Evolutionary conservation across 2,888 invertebrate genomes (phyloP).

Genomic region (Pachycephus smyrnensis): DNA sequence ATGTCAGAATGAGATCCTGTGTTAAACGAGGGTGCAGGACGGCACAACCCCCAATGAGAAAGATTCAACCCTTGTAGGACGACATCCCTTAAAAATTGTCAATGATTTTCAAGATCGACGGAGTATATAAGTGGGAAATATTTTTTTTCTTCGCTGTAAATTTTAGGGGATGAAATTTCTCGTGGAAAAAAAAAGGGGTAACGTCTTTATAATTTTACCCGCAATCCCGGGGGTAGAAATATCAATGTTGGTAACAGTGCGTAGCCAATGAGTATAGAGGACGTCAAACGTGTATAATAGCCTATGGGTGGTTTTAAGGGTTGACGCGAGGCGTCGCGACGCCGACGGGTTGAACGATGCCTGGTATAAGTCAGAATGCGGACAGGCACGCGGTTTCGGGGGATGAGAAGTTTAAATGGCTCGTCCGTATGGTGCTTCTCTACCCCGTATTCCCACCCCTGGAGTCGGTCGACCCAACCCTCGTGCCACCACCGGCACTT

Average conservation of each 20-base stretch:
- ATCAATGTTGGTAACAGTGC: background rate
- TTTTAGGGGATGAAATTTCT: background rate
- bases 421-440: conserved; percentile 65
- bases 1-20: background rate
- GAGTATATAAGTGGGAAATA: background rate
- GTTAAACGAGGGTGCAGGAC: background rate
- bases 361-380: conserved; percentile 67
- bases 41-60: background rate
- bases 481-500: background rate
- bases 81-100: background rate
- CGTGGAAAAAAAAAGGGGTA: background rate
- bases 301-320: conserved; percentile 35
- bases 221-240: background rate
- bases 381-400: conserved; percentile 64
- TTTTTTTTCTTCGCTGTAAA: background rate
- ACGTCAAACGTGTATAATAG: conserved; percentile 5
- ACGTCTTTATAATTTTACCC: background rate
- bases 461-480: background rate
- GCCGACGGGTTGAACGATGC: conserved; percentile 62
- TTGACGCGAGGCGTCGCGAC: background rate
- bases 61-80: background rate
- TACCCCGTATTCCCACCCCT: conserved; percentile 39
- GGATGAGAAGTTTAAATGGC: conserved; percentile 67
- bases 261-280: background rate
- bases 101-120: background rate